These are phyloP conservation scores for Flexamia atlantica DNA, from an alignment of 2,888 invertebrate genomes.

Conservation along the genomic window DNA sequence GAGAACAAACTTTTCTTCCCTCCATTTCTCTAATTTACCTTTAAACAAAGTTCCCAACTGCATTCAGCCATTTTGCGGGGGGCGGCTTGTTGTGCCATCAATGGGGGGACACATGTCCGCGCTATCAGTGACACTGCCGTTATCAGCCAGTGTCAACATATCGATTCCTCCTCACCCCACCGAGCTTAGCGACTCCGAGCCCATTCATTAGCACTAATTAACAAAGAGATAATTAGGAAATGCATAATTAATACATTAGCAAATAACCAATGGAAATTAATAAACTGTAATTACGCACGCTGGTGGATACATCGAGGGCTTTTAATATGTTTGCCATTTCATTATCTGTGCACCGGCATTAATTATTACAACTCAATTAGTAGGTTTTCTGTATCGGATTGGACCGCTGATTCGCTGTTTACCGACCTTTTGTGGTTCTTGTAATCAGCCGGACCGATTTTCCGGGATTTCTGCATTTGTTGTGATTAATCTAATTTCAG, in stretches of 20 bases:
- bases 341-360: conserved; percentile 55
- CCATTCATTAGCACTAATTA: conserved; percentile 58
- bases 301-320: conserved; percentile 39
- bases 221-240: conserved; percentile 59
- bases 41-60: too few species aligned
- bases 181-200: background rate
- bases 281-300: conserved; percentile 55
- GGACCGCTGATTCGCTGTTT: conserved; percentile 50
- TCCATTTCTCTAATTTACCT: too few species aligned
- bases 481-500: conserved; percentile 57
- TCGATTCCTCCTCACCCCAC: background rate
- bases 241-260: conserved; percentile 59
- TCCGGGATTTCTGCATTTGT: conserved; percentile 57
- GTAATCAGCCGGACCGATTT: conserved; percentile 46
- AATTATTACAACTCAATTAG: conserved; percentile 58
- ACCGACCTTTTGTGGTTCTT: conserved; percentile 54
- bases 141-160: conserved; percentile 43
- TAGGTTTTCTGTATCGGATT: conserved; percentile 53
- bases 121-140: conserved; percentile 21
- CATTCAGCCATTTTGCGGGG: background rate
- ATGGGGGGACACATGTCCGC: background rate
- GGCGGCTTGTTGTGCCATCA: too few species aligned
- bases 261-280: conserved; percentile 58
- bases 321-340: conserved; percentile 58
- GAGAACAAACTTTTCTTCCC: too few species aligned